Evolutionary conservation across 2,888 invertebrate genomes (phyloP).

Genomic region (Drosophila helvetica): DNA sequence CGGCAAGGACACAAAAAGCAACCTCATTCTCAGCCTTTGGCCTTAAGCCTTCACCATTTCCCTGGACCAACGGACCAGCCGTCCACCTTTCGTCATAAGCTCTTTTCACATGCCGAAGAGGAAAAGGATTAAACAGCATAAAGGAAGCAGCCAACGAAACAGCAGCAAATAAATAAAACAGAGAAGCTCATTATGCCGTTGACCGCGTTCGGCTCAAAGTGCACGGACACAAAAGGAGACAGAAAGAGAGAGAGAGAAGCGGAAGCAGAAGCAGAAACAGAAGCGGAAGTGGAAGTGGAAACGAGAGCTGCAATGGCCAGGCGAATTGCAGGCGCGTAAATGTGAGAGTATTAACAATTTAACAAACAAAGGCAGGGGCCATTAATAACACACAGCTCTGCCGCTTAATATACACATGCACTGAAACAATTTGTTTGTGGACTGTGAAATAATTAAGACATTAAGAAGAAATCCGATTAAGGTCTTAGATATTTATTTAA

Average conservation of each 20-base stretch:
- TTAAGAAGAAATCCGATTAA: background rate
- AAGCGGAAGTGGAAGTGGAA: constrained; percentile 20
- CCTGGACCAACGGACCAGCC: no score
- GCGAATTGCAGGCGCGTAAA: constrained; percentile 37
- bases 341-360: constrained; percentile 49
- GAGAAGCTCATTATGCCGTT: constrained; percentile 38
- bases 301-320: constrained; percentile 28
- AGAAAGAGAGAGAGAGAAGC: constrained; percentile 1
- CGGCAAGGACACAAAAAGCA: constrained; percentile 3
- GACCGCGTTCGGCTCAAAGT: constrained; percentile 41
- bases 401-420: constrained; percentile 20
- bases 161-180: constrained; percentile 39
- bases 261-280: constrained; percentile 32
- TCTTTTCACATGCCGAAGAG: constrained; percentile 25
- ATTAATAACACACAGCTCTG: constrained; percentile 43
- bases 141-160: constrained; percentile 27
- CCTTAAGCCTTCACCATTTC: constrained; percentile 5
- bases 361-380: constrained; percentile 38
- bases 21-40: constrained; percentile 1
- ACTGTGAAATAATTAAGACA: no score
- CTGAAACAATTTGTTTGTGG: background rate
- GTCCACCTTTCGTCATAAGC: background rate
- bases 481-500: no score
- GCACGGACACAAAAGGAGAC: constrained; percentile 35
- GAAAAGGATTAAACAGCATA: constrained; percentile 47